Evolutionary conservation across 2,113 vertebrate genomes (phyloP), one percentile per base, ranked within the genome.

Genomic region (Heterocephalus glaber): DNA sequence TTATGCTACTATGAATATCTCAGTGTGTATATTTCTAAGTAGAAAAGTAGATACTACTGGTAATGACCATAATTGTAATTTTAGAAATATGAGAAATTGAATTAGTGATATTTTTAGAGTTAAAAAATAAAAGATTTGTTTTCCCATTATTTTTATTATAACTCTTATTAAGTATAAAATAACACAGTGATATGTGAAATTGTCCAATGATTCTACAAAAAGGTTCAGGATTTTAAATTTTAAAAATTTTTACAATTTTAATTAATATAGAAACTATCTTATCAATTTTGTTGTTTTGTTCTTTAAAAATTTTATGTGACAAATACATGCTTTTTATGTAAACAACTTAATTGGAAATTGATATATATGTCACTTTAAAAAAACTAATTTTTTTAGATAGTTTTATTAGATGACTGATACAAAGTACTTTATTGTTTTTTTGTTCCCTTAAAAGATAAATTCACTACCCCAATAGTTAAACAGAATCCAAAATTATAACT

Each of bases 191-290:
- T 76, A 11, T 89, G 30, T 93, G 65, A 89, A 93, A 79, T 38
- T 94, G 2, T 11, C n/a, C 22, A 58, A 30, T 63, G 3, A n/a
- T 74, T 89, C 5, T 35, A 93, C 9, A 87, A 61, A 90, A 89
- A 9, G 77, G 4, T 66, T 70, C 7, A 96, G 54, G 10, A 92
- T 85, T 82, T 89, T 82, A 65, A 65, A 4, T 84, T 49, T 84
- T 35, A 30, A 76, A 94, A 93, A 74, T 92, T 70, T 93, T 96
- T n/a, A 92, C 58, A 95, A 79, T 65, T 77, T 93, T 93, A 93
- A 95, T 86, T 95, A 97, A 87, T 49, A 56, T 86, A 81, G 68
- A 89, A 92, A 86, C 66, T 83, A 41, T 47, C 26, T 77, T 86
- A 56, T 81, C 68, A 92, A 56, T 70, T 93, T 90, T 89, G 10